Evolutionary conservation across 2,888 invertebrate genomes (phyloP), one percentile per base, ranked within the genome.

Genomic region (Stictocephala bisonia): DNA sequence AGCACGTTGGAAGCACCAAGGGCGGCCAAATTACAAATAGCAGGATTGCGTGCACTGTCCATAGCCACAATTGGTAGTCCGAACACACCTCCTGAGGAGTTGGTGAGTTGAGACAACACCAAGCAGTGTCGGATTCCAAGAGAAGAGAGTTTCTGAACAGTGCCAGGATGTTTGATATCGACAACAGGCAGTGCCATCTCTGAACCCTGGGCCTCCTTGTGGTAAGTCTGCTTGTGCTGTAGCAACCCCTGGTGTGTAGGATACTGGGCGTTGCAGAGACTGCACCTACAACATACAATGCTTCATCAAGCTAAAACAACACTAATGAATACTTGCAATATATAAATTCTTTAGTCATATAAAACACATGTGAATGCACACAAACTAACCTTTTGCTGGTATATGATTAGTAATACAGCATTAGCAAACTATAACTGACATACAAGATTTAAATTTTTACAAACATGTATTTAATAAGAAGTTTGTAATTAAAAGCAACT

Each of bases 111-210:
- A 1, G 90, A 90, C 75, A 93, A 81, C 0, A 93, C 92, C 79
- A 93, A 92, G 83, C 90, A 92, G 84, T 90, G 91, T 80, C 89
- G 88, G 76, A 93, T 91, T 48, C 93, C 93, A 80, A 92, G 84
- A 80, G 84, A 87, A 76, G 88, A 86, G 11, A 93, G 84, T 77
- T 90, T 87, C 78, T 88, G 87, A 64, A 91, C 83, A 24, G 90
- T 88, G 13, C 90, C 89, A 9, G 90, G 89, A 74, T 90, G 89
- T 56, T 90, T 90, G 26, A 93, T 82, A 80, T 93, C 92, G 0
- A 93, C 90, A 0, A 93, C 88, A 0, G 93, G 93, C 78, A 93
- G 84, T 0, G 91, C 92, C 72, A 93, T 83, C 80, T 93, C 92
- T 82, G 85, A 84, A 13, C 84, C 84, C 15, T 83, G 83, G 0